phyloP scores from a whole-genome alignment of 1,140 invertebrate genomes.

The Drosophila cardini region DNA sequence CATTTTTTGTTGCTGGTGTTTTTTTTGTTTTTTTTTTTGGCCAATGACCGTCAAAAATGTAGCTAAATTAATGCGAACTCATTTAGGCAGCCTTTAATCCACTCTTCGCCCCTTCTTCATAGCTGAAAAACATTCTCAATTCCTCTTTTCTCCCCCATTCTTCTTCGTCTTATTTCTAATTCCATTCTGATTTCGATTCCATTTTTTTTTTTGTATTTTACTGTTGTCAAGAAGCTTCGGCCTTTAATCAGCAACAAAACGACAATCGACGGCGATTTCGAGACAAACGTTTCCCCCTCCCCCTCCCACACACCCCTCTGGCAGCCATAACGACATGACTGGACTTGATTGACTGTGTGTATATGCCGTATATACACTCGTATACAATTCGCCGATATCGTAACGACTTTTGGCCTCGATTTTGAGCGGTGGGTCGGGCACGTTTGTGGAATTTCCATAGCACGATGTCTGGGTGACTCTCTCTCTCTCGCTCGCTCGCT shows the following conservation, averaged over 20 bases:
- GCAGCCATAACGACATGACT: constrained; percentile 22
- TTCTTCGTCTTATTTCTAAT: neutral
- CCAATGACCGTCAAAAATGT: constrained; percentile 50
- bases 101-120: neutral
- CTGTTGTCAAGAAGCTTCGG: constrained; percentile 50
- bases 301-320: constrained; percentile 20
- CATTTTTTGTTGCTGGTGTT: no score
- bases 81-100: constrained; percentile 15
- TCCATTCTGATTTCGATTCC: constrained; percentile 8
- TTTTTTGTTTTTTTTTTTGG: constrained; percentile 34
- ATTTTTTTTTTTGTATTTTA: constrained; percentile 11
- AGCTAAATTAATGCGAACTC: constrained; percentile 41
- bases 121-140: neutral
- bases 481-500: no score
- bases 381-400: constrained; percentile 12
- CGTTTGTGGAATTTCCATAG: constrained; percentile 31
- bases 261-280: constrained; percentile 32
- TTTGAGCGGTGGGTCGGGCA: constrained; percentile 12
- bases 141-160: neutral
- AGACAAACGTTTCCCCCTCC: constrained; percentile 9
- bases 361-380: neutral
- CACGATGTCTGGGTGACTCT: constrained; percentile 1
- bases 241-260: constrained; percentile 46
- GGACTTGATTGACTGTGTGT: constrained; percentile 8
- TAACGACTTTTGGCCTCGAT: constrained; percentile 42